Conservation (phyloP, 2,888 invertebrate genomes). For the Incurvaria masculella region DNA sequence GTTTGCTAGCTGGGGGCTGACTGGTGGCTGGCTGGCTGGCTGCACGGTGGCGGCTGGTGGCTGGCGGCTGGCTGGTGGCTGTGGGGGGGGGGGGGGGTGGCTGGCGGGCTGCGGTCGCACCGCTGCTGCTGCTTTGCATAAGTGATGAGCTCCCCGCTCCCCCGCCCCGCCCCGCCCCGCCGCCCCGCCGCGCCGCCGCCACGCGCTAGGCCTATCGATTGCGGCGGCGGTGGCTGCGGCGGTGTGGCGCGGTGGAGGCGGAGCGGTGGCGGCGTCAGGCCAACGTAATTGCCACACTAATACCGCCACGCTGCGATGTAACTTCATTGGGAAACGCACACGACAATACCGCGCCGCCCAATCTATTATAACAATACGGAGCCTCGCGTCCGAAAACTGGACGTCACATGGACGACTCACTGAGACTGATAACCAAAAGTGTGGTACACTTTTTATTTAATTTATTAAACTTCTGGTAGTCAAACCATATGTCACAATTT, state of each 20-base stretch:
- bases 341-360: too few relatives aligned
- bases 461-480: too few relatives aligned
- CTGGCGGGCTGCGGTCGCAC: too few relatives aligned
- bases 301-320: background rate
- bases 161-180: conserved; percentile 24
- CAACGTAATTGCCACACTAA: conserved; percentile 51
- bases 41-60: conserved; percentile 12
- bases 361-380: too few relatives aligned
- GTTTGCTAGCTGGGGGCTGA: conserved; percentile 4
- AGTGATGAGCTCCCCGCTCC: conserved; percentile 34
- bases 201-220: conserved; percentile 67
- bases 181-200: conserved; percentile 51
- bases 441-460: too few relatives aligned
- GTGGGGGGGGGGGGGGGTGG: conserved; percentile 21
- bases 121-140: conserved; percentile 50
- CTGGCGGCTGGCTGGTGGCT: conserved; percentile 21
- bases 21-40: too few relatives aligned
- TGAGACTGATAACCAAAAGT: too few relatives aligned
- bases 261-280: conserved; percentile 25
- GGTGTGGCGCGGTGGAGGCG: conserved; percentile 48
- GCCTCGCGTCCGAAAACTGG: too few relatives aligned
- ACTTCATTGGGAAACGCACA: too few relatives aligned
- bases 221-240: conserved; percentile 62
- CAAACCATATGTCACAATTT: too few relatives aligned
- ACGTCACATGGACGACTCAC: too few relatives aligned